Evolutionary conservation across 2,113 vertebrate species (phyloP), one percentile per base, ranked within the genome.

Genomic region (Bujurquina vittata): DNA sequence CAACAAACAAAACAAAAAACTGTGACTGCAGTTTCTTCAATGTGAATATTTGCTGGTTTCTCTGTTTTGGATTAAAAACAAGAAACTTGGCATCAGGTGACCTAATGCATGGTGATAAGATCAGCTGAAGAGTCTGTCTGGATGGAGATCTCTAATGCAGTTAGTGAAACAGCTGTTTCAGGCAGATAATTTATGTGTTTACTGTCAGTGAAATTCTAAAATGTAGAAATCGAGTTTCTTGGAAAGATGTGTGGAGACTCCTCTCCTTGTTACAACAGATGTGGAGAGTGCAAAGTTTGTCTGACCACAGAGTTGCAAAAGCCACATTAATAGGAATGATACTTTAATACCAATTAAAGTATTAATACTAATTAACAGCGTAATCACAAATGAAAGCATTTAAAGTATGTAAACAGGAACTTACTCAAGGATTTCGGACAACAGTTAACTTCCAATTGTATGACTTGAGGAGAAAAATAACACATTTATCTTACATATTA

Each of bases 381-480:
- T 49, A 49, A 72, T 54, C 49, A 52, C 8, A 72, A 72, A 6
- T 54, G 10, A 20, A 69, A 29, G 67, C 26, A 31, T 54, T 14
- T 72, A 72, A 72, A 33, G 18, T 31, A 72, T 33, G 67, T 72
- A 72, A 72, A 72, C 26, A 31, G 67, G 26, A 72, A 72, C 20
- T 72, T 11, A 33, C 29, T 72, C 43, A 31, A 72, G 46, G 26
- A 33, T 29, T 1, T 23, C 2, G 10, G 54, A 26, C 67, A 14
- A 17, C 31, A 72, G 67, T 33, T 33, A 72, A 72, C 67, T 72
- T 72, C 67, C 43, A 54, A 54, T 18, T 54, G 26, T 72, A 54
- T 54, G 67, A 72, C 46, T 54, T 11, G 10, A n/a, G 43, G 43
- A 26, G 46, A 18, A 72, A 72, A 72, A 31, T 69, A 31, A 72